phyloP scores from a whole-genome alignment of 2,888 invertebrate species.

The Dicroscelio sp. region DNA sequence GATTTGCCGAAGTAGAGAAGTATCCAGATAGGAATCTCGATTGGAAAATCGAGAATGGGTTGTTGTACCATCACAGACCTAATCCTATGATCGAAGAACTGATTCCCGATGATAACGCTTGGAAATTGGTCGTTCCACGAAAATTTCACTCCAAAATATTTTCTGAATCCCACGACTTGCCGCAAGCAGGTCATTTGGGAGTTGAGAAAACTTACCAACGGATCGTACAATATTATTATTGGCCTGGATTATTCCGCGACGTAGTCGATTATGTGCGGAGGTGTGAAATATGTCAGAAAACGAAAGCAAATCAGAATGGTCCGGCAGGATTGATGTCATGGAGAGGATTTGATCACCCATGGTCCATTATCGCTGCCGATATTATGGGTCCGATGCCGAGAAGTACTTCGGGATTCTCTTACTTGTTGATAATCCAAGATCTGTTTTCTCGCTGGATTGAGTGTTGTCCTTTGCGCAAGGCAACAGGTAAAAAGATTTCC shows the following conservation, averaged over 20 bases:
- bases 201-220: background rate
- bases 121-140: conserved; percentile 16
- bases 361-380: too few species aligned
- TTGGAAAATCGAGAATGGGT: background rate
- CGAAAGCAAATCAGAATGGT: background rate
- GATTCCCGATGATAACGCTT: background rate
- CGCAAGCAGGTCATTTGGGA: conserved; percentile 16
- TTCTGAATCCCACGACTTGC: background rate
- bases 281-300: background rate
- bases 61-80: background rate
- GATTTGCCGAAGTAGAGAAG: background rate
- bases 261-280: background rate
- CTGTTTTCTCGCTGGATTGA: too few species aligned
- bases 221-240: background rate
- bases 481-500: too few species aligned
- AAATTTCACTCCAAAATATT: background rate
- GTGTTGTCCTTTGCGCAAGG: too few species aligned
- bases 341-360: conserved; percentile 43
- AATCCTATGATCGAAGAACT: background rate
- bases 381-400: too few species aligned
- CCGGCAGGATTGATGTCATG: conserved; percentile 77
- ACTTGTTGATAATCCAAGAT: too few species aligned
- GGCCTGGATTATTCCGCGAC: background rate
- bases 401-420: too few species aligned
- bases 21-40: background rate